Conservation (phyloP, 2,113 vertebrate genomes). For the Casuarius casuarius region DNA sequence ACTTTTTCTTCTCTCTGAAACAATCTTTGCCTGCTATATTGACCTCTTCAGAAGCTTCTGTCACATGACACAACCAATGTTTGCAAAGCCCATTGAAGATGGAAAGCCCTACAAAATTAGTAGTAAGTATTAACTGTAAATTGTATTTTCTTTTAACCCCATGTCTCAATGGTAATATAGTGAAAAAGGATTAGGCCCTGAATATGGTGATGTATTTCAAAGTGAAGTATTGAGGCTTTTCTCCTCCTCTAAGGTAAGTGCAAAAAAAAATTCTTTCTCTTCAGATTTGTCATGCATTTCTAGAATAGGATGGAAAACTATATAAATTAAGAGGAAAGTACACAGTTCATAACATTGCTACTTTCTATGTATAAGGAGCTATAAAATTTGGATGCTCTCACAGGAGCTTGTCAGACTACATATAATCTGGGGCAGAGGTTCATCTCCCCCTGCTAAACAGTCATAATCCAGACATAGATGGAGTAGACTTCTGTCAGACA, state of each 20-base stretch:
- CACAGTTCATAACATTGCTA: not conserved
- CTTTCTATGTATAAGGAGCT: not conserved
- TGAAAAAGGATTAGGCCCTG: not conserved
- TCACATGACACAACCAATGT: not conserved
- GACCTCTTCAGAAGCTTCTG: not conserved
- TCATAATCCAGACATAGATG: not conserved
- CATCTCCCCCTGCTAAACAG: accelerated
- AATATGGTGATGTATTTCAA: not conserved
- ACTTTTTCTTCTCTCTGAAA: not conserved
- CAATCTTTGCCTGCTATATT: not conserved
- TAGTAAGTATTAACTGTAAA: not conserved
- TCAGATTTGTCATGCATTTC: not conserved
- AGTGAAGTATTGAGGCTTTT: not conserved
- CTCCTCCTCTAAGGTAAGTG: not conserved
- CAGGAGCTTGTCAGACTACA: not conserved
- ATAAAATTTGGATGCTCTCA: not conserved
- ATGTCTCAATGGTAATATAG: not conserved
- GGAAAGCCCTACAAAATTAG: not conserved
- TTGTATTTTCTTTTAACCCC: not conserved
- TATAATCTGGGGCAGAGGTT: not conserved
- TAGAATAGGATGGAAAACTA: not conserved
- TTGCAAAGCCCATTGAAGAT: not conserved
- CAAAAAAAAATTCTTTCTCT: not conserved
- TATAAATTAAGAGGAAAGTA: not conserved
- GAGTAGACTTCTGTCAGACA: not conserved